phyloP scores from a whole-genome alignment of 2,888 invertebrate genomes.

The Tryphoninae sp. region DNA sequence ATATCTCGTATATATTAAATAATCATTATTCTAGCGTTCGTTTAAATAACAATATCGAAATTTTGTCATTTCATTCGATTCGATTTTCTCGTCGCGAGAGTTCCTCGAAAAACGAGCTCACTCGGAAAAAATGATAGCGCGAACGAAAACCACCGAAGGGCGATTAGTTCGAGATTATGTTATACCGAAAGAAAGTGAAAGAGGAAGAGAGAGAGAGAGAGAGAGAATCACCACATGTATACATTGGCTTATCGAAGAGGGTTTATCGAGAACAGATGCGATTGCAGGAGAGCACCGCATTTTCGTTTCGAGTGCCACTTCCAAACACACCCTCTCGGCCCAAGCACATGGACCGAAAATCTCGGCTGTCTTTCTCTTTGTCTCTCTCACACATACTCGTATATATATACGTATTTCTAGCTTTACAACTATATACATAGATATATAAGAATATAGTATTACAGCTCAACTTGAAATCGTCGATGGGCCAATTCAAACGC shows the following conservation, averaged over 20 bases:
- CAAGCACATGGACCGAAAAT: too few relatives aligned
- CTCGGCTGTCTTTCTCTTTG: too few relatives aligned
- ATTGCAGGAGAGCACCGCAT: conserved; percentile 13
- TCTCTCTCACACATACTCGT: neutral
- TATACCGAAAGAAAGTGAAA: neutral
- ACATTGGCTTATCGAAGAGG: conserved; percentile 22
- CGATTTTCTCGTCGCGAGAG: neutral
- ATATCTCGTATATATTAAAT: neutral
- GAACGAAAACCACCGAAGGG: conserved; percentile 9
- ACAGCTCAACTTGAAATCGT: conserved; percentile 45
- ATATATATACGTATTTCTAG: conserved; percentile 18
- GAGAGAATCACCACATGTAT: conserved; percentile 1
- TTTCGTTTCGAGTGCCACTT: conserved; percentile 40
- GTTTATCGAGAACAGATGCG: conserved; percentile 46
- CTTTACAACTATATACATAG: conserved; percentile 11
- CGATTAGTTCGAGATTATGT: conserved; percentile 20
- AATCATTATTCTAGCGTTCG: neutral
- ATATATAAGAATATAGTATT: conserved; percentile 22
- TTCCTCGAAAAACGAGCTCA: neutral
- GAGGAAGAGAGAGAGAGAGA: neutral
- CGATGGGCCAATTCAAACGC: conserved; percentile 46
- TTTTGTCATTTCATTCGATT: neutral
- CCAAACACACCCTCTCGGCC: conserved; percentile 12
- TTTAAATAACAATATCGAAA: neutral
- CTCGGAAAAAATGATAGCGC: neutral